Percentiles rank a stretch among this genome's conserved stretches.
Conservation (phyloP, 2,113 vertebrate species). For the Corythaixoides concolor region DNA sequence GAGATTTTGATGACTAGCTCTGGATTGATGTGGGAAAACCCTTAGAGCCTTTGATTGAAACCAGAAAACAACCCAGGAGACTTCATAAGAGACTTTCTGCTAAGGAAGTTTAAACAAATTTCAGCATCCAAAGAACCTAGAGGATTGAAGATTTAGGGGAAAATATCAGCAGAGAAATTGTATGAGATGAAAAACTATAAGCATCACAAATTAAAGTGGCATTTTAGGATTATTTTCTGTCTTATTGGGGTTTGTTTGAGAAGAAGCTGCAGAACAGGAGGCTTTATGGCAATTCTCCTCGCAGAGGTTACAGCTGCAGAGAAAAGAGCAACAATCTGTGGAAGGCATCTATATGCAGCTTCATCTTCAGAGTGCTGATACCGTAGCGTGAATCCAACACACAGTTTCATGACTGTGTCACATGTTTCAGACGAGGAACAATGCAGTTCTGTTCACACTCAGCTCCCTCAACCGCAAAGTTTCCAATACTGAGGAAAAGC, state of each 20-base stretch:
- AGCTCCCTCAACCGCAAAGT: background rate
- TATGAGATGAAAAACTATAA: background rate
- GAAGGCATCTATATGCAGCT: background rate
- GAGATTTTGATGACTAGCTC: background rate
- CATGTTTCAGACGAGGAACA: background rate
- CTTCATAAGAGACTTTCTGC: background rate
- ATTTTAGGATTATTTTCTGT: background rate
- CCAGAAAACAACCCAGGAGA: background rate
- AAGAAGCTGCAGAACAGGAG: background rate
- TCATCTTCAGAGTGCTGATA: background rate
- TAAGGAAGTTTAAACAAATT: background rate
- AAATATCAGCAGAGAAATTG: background rate
- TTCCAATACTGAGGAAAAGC: background rate
- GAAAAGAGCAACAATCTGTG: background rate
- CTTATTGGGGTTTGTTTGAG: background rate
- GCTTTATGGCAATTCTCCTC: background rate
- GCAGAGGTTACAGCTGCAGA: background rate
- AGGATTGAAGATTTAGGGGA: background rate
- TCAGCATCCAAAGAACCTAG: background rate
- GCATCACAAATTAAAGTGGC: background rate
- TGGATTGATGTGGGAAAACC: background rate
- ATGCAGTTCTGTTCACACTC: background rate
- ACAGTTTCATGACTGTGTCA: background rate
- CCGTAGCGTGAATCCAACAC: accelerated
- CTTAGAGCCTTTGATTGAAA: background rate